Percentiles rank a stretch among this genome's conserved stretches.
Conservation (phyloP, 2,113 vertebrate genomes). For the Ardeotis arabs region DNA sequence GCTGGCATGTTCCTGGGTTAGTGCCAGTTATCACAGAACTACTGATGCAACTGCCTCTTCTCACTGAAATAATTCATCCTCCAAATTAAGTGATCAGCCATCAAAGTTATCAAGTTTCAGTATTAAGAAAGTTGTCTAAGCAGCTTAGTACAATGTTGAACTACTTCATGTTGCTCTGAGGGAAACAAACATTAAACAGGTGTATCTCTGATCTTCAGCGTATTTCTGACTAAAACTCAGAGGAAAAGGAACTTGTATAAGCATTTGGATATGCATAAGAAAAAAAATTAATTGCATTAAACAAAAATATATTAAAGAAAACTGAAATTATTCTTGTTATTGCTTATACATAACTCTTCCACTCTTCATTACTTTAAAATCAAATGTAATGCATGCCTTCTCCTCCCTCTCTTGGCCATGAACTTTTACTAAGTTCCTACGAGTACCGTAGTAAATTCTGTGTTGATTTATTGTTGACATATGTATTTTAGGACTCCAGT, state of each 20-base stretch:
- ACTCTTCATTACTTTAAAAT: constrained; percentile 48
- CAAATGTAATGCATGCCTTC: constrained; percentile 9
- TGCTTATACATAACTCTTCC: constrained; percentile 20
- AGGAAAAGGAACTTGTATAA: not conserved
- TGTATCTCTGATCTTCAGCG: not conserved
- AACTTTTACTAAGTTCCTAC: constrained; percentile 34
- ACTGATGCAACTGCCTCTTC: not conserved
- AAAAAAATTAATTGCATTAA: not conserved
- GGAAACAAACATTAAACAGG: not conserved
- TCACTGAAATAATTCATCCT: not conserved
- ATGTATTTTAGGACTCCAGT: constrained; percentile 35
- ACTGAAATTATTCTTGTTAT: not conserved
- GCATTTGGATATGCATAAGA: not conserved
- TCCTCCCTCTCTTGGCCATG: not conserved
- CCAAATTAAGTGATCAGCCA: not conserved
- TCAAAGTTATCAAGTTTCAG: not conserved
- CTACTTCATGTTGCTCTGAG: not conserved
- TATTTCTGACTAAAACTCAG: not conserved
- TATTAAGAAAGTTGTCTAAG: not conserved
- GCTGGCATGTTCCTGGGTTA: not conserved
- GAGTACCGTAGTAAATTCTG: not conserved
- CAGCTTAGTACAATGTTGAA: not conserved
- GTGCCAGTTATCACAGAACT: not conserved
- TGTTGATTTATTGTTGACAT: constrained; percentile 30
- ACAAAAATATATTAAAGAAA: not conserved